Evolutionary conservation across 2,113 vertebrate genomes (phyloP).

Genomic region (Anguilla rostrata): DNA sequence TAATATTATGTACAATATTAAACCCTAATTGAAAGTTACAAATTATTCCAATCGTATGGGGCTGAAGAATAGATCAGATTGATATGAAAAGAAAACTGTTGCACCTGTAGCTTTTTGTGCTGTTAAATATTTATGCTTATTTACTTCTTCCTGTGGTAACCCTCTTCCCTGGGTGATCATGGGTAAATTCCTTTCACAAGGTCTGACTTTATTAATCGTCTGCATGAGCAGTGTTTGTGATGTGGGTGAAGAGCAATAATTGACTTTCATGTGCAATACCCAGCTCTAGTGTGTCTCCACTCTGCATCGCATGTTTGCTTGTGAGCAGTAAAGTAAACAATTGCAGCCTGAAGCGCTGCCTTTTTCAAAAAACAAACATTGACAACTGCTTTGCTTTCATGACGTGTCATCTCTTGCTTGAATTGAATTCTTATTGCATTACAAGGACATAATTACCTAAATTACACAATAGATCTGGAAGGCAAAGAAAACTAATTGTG

Average conservation of each 20-base stretch:
- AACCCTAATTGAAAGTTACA: too few relatives aligned
- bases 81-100: too few relatives aligned
- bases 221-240: neutral
- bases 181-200: neutral
- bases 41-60: too few relatives aligned
- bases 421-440: neutral
- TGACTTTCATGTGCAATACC: neutral
- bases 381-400: neutral
- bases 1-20: too few relatives aligned
- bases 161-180: neutral
- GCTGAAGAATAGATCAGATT: too few relatives aligned
- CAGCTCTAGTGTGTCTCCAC: neutral
- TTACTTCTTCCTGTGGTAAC: too few relatives aligned
- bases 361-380: neutral
- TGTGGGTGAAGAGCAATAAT: neutral
- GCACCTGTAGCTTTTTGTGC: too few relatives aligned
- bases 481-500: too few relatives aligned
- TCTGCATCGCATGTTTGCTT: neutral
- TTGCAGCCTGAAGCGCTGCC: neutral
- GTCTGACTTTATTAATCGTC: neutral
- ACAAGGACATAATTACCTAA: neutral
- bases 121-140: too few relatives aligned
- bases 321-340: neutral
- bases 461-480: neutral
- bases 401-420: neutral